phyloP scores from a whole-genome alignment of 1,140 invertebrate species.

The Semibalanus balanoides region DNA sequence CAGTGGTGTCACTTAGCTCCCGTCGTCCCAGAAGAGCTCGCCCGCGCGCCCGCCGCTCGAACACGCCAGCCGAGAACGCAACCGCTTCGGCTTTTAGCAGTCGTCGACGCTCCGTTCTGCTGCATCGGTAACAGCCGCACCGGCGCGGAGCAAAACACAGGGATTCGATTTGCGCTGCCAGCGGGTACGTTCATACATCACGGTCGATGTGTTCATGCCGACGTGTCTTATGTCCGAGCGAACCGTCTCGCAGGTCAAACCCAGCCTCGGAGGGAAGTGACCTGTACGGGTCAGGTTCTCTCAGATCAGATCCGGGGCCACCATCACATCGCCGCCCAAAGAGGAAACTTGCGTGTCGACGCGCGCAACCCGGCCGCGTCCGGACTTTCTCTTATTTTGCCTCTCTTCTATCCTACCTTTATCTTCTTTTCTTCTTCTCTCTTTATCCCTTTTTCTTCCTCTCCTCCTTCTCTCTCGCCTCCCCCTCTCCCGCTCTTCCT shows the following conservation, averaged over 20 bases:
- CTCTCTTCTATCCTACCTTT: too few relatives aligned
- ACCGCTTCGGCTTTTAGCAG: constrained; percentile 17
- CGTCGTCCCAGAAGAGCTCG: constrained; percentile 23
- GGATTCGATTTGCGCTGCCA: constrained; percentile 9
- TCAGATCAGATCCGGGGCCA: constrained; percentile 55
- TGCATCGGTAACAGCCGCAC: constrained; percentile 31
- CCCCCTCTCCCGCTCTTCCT: too few relatives aligned
- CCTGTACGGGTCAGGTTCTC: constrained; percentile 24
- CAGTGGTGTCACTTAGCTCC: constrained; percentile 17
- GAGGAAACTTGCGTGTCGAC: constrained; percentile 66
- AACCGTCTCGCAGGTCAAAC: constrained; percentile 21
- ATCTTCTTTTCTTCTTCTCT: too few relatives aligned
- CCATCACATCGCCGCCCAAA: constrained; percentile 57
- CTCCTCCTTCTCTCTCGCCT: too few relatives aligned
- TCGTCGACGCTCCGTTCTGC: constrained; percentile 27
- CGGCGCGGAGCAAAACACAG: constrained; percentile 25
- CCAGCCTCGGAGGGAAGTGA: constrained; percentile 20
- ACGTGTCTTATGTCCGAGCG: constrained; percentile 7
- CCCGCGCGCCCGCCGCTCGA: constrained; percentile 14
- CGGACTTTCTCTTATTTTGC: too few relatives aligned
- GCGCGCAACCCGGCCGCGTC: constrained; percentile 12
- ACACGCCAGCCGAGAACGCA: constrained; percentile 16
- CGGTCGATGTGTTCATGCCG: not conserved
- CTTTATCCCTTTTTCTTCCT: too few relatives aligned
- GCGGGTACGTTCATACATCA: not conserved